Evolutionary conservation across 1,140 invertebrate species (phyloP), one percentile per base, ranked within the genome.

Genomic region (Trichomalopsis sarcophagae): DNA sequence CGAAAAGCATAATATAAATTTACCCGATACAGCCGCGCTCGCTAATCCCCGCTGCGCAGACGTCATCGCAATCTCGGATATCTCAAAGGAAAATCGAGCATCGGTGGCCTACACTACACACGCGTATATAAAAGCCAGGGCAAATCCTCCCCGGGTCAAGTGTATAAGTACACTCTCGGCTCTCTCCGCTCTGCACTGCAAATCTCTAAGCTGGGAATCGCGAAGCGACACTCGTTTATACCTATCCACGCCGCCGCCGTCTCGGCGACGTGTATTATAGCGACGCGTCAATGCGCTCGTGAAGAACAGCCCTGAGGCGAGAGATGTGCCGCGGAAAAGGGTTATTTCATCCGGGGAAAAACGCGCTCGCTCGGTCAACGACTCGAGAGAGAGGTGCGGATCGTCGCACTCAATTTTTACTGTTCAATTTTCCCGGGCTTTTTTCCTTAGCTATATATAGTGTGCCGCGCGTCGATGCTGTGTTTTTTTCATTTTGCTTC

Each of bases 401-500:
- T 66, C 55, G 77, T 79, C 36, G 33, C 55, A 78, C 47, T 78
- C 47, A 30, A 78, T 78, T 55, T 55, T 55, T 30, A 27, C n/a
- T 17, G 21, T 27, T 78, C 55, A 62, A 62, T 62, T 62, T 62
- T 14, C 17, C 50, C 13, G 2, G 50, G 7, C 2, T 47, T 47
- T 50, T 50, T 27, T 23, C 62, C n/a, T 47, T 23, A 0, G 21
- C 50, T 36, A 27, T 36, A 33, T 33, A 36, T 36, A 36, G 33
- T 36, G 33, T 6, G 27, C 1, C 27, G 27, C 33, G 33, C 33
- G 33, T 36, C 76, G 17, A n/a, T n/a, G 55, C 21, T n/a, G n/a
- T 50, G 1, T 55, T 23, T 78, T 78, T 78, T 78, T 78, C 62
- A 62, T 10, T 27, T 77, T 77, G 9, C 30, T 74, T 74, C 3